A percentile compares a stretch with the other conserved stretches of the same genome.
phyloP scores from a whole-genome alignment of 2,113 vertebrate species.

The Misgurnus mizolepis region DNA sequence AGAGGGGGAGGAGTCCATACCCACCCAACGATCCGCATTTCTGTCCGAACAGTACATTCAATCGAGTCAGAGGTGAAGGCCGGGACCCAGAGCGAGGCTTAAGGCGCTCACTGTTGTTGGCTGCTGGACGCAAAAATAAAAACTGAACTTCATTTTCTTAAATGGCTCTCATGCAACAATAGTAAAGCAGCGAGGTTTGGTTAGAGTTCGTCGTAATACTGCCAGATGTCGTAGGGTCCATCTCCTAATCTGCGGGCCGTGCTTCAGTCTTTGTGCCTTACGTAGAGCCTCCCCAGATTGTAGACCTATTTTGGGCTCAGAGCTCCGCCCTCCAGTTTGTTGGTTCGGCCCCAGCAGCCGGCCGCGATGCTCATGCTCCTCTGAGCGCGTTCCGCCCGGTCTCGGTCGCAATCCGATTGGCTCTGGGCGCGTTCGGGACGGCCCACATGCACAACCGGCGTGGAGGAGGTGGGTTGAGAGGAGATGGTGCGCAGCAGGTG shows the following conservation, averaged over 20 bases:
- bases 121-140: background rate
- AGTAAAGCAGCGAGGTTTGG: slow-evolving; percentile 50
- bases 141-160: background rate
- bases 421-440: slow-evolving; percentile 88
- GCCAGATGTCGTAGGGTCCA: background rate
- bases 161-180: slow-evolving; percentile 70
- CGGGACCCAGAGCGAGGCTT: slow-evolving; percentile 35
- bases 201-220: slow-evolving; percentile 54
- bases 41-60: slow-evolving; percentile 48
- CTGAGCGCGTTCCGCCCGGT: slow-evolving; percentile 79
- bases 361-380: slow-evolving; percentile 94
- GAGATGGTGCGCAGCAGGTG: slow-evolving; percentile 95
- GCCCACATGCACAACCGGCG: slow-evolving; percentile 50
- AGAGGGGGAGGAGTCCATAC: slow-evolving; percentile 10
- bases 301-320: slow-evolving; percentile 69
- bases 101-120: slow-evolving; percentile 49
- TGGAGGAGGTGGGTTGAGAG: slow-evolving; percentile 74
- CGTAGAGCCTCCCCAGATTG: slow-evolving; percentile 1
- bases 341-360: slow-evolving; percentile 90
- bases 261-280: background rate
- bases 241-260: background rate
- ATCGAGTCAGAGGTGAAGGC: slow-evolving; percentile 27
- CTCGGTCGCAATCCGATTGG: slow-evolving; percentile 85
- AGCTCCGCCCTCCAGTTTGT: slow-evolving; percentile 73
- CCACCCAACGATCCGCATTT: slow-evolving; percentile 11